Base-by-base conservation (phyloP, 2,113 vertebrate species). In the Pollachius pollachius region DNA sequence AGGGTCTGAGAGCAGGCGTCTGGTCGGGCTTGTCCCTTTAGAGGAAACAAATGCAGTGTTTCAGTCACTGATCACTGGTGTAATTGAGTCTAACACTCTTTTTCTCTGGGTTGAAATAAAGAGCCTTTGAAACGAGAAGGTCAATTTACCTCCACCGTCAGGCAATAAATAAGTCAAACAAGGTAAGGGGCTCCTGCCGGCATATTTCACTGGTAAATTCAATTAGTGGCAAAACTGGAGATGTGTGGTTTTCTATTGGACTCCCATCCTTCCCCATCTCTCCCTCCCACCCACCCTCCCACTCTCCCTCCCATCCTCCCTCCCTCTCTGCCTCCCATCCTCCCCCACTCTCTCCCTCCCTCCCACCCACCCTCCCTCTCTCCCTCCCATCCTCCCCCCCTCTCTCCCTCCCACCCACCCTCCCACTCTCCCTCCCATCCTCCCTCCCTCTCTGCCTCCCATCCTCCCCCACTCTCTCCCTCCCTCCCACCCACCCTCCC, bases 151-250 rank as follows among this genome's bases (percentile, higher is more conserved):
- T 92, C 91, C 75, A 73, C 87, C 89, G 89, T 88, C 90, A 90
- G 89, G 89, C 90, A 91, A 92, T 92, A 92, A 92, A 92, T 93
- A 93, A 90, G 89, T 91, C 89, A 89, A 92, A 92, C 89, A 91
- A 91, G 89, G 89, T 91, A 92, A 91, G 84, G 79, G 79, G 81
- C 84, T 88, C 85, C 88, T 89, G 90, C 90, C 85, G 85, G 90
- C 83, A 80, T 88, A 89, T 88, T 88, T 92, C 86, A 90, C 86
- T 82, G 82, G 87, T 81, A 88, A 91, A 93, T 93, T 91, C 82
- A 90, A 92, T 94, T 92, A 93, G 85, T 4, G 18, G 74, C 72
- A 89, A 87, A 90, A 88, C 86, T 89, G 79, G 78, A 85, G 84
- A 75, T 75, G 68, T 69, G 27, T 68, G 66, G 77, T 85, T 82